Percentiles rank a stretch among this genome's conserved stretches.
These are phyloP conservation scores for Dendrolimus houi DNA, from an alignment of 2,888 invertebrate genomes.

Conservation along the genomic window DNA sequence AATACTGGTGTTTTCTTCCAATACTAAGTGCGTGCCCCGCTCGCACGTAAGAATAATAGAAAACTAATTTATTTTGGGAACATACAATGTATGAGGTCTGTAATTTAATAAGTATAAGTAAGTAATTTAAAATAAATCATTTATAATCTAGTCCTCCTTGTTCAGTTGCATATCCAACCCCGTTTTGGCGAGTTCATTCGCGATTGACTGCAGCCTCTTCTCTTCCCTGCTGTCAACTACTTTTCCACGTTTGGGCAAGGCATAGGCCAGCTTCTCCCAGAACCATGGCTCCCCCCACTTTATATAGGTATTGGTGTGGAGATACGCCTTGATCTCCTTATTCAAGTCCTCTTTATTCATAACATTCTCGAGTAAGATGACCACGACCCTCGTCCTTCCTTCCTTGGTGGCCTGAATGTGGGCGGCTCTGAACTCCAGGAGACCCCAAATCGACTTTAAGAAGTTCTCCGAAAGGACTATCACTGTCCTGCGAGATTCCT, in stretches of 20 bases:
- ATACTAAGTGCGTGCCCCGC: too few relatives aligned
- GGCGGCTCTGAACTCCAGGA: conserved; percentile 78
- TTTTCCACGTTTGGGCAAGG: conserved; percentile 61
- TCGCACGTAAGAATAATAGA: too few relatives aligned
- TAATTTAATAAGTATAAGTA: too few relatives aligned
- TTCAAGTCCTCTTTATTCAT: conserved; percentile 59
- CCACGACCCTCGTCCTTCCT: conserved; percentile 81
- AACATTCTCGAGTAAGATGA: conserved; percentile 80
- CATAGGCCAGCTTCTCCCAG: conserved; percentile 85
- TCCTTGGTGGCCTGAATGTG: conserved; percentile 40
- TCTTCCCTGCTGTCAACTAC: neutral
- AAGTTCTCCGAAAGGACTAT: conserved; percentile 25
- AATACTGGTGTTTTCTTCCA: too few relatives aligned
- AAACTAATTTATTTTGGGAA: too few relatives aligned
- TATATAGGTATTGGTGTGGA: conserved; percentile 86
- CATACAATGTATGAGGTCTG: too few relatives aligned
- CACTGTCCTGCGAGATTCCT: conserved; percentile 69
- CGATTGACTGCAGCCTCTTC: neutral
- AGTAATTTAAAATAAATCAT: too few relatives aligned
- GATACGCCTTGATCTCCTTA: conserved; percentile 75
- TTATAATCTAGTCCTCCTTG: too few relatives aligned
- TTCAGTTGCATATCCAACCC: neutral
- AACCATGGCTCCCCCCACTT: conserved; percentile 89
- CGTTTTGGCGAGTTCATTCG: neutral
- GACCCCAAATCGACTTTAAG: conserved; percentile 71